Percentiles rank a stretch among this genome's conserved stretches.
Evolutionary conservation across 2,797 vertebrate species (phyloP).

Genomic region (Australoheros facetus): DNA sequence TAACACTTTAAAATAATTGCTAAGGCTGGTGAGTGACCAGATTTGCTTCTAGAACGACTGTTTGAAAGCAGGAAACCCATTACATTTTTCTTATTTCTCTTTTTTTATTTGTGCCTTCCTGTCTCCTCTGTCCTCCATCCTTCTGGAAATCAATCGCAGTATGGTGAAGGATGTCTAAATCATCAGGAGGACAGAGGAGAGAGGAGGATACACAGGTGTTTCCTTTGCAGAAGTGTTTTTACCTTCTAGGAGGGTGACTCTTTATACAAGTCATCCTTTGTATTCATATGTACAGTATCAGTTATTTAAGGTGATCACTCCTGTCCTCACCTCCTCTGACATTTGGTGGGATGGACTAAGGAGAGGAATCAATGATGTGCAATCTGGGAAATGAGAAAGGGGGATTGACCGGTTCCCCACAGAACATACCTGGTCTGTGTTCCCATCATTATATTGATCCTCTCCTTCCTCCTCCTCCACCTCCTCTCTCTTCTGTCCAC

Average conservation of each 20-base stretch:
- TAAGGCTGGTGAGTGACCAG: neutral
- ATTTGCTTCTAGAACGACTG: neutral
- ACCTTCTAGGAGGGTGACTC: neutral
- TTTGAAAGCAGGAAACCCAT: neutral
- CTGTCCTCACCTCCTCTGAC: neutral
- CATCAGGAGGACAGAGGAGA: neutral
- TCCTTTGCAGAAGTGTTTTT: neutral
- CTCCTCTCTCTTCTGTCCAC: constrained; percentile 84
- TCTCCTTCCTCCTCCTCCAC: constrained; percentile 83
- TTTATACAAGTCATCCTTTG: neutral
- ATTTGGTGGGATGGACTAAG: neutral
- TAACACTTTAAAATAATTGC: neutral
- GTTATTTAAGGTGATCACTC: neutral
- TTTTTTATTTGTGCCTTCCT: neutral
- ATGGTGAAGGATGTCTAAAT: neutral
- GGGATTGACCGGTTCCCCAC: neutral
- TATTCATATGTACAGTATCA: neutral
- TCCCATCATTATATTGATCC: constrained; percentile 90
- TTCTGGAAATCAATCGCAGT: neutral
- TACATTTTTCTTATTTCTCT: neutral
- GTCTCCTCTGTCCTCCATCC: neutral
- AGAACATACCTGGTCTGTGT: constrained; percentile 85
- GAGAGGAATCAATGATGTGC: neutral
- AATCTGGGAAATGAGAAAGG: neutral
- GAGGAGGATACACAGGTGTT: neutral